Percentiles rank a stretch among this genome's conserved stretches.
Conservation (phyloP, 2,113 vertebrate species). For the Psilopsiagon aymara region DNA sequence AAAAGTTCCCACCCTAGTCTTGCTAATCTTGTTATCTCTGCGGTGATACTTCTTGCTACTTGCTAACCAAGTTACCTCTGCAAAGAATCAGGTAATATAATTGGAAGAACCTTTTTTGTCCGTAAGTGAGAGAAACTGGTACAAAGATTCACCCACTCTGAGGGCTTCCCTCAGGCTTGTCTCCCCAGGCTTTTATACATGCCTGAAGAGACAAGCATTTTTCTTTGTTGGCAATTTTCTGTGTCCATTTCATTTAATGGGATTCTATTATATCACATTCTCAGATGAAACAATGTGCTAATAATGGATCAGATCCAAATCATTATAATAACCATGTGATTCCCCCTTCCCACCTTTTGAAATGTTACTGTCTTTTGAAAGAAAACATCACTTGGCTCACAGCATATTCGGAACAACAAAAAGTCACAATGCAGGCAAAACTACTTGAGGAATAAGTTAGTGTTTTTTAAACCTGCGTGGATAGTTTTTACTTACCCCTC, state of each 20-base stretch:
- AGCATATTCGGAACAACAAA: not conserved
- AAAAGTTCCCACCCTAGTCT: not conserved
- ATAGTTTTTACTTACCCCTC: slow-evolving; percentile 69
- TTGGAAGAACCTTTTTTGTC: not conserved
- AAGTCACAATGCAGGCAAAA: not conserved
- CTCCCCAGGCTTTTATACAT: not conserved
- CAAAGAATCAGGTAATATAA: not conserved
- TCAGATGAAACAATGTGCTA: not conserved
- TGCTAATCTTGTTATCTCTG: not conserved
- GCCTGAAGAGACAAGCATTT: not conserved
- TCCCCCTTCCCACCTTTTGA: not conserved
- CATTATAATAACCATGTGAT: not conserved
- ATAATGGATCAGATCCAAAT: not conserved
- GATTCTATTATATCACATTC: not conserved
- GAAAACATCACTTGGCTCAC: not conserved
- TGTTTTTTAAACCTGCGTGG: accelerated
- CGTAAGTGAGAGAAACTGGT: not conserved
- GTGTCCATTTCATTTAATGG: not conserved
- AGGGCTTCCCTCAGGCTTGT: not conserved
- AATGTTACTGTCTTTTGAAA: not conserved
- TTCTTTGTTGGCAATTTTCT: not conserved
- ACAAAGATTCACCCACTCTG: not conserved
- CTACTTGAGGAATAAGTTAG: not conserved
- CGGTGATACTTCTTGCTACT: not conserved
- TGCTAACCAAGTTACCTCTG: not conserved